Evolutionary conservation across 2,113 vertebrate species (phyloP).

Genomic region (Pyrgilauda ruficollis): DNA sequence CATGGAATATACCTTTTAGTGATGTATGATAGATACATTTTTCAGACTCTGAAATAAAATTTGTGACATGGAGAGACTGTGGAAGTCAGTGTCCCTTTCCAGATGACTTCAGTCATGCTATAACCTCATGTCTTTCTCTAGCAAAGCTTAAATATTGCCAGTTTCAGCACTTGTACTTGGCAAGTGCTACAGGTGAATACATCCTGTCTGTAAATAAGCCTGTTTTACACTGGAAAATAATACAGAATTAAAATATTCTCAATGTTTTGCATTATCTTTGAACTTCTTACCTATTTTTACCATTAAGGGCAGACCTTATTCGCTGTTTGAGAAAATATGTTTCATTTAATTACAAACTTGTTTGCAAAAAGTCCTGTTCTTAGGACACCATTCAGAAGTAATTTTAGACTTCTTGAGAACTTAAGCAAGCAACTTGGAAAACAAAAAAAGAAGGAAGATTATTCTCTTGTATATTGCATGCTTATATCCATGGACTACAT

Average conservation of each 20-base stretch:
- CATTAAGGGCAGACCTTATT: neutral
- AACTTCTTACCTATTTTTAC: neutral
- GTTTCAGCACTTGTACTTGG: neutral
- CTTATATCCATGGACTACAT: neutral
- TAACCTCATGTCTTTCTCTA: neutral
- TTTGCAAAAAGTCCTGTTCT: neutral
- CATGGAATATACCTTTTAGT: neutral
- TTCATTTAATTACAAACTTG: neutral
- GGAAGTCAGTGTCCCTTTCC: neutral
- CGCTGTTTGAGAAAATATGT: neutral
- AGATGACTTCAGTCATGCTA: neutral
- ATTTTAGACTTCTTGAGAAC: neutral
- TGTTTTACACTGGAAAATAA: neutral
- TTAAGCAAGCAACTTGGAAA: neutral
- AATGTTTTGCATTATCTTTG: neutral
- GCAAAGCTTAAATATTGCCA: neutral
- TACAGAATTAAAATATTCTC: neutral
- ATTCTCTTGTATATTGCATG: neutral
- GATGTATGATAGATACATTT: neutral
- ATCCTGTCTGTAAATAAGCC: neutral
- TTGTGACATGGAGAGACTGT: neutral
- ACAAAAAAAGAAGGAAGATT: neutral
- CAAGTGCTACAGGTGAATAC: neutral
- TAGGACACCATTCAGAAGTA: neutral
- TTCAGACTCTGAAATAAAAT: neutral